Base-by-base conservation (phyloP, 1,140 invertebrate species). In the Drosophila rufa region DNA sequence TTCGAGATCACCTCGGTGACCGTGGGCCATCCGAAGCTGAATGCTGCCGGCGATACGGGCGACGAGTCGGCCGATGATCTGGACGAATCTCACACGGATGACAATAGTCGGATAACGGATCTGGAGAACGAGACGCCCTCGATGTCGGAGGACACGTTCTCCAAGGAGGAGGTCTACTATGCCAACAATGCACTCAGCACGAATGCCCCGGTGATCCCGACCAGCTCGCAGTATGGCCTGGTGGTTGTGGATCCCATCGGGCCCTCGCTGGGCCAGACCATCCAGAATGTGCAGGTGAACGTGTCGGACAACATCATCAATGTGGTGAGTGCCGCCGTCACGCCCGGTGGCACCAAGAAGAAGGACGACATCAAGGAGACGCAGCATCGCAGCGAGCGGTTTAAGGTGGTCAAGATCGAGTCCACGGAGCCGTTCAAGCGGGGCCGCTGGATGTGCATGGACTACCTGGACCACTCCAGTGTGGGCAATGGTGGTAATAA, bases 321-420 rank as follows among this genome's bases (percentile, higher is more conserved):
- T 93, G 94, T 95, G 43, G 96, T 95, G 77, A 94, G 94, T 82
- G 94, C 94, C 82, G 93, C 93, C 4, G 87, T 91, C 11, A 87
- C 82, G 40, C 75, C 91, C 40, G 94, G 94, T 74, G 93, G 94
- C 57, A 94, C 94, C 57, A 96, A 96, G 92, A 94, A 94, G 60
- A 95, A 95, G 71, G 75, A 87, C 61, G 93, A 93, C 4, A 95
- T 95, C 83, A 94, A 96, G 91, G 94, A 96, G 91, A 95, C 96
- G 64, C 95, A 96, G 83, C 95, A 96, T 82, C 95, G 96, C 82
- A 97, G 97, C 93, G 96, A 97, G 92, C 94, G 98, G 71, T 99
- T 99, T 93, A 98, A 98, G 94, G 98, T 99, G 79, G 98, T 99
- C 25, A 99, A 99, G 94, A 98, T 99, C 70, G 97, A 98, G 93